Evolutionary conservation across 1,140 invertebrate species (phyloP), one percentile per base, ranked within the genome.

Genomic region (Drosophila jambulina): DNA sequence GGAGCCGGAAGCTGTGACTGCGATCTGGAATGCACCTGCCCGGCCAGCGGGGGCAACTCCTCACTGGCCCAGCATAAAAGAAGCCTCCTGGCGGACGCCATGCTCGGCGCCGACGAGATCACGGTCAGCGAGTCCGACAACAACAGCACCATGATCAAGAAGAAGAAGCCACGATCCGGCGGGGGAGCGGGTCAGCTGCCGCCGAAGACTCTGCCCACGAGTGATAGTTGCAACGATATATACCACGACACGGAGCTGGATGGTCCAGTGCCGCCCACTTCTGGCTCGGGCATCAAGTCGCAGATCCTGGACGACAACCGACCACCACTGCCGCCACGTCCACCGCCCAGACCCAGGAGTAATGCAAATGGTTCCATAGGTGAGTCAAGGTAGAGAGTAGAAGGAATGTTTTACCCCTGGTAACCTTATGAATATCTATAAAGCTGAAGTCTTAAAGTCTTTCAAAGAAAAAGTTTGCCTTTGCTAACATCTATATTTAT

Each of bases 41-140:
- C 61, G 10, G 78, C 80, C 23, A 56, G 49, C 10, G 69, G 51
- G 1, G 49, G 29, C 27, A 49, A 40, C 38, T 71, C 75, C 25
- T 56, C 57, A 3, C 32, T 77, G 40, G 80, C 84, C 25, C 82
- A 85, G 15, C 84, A 85, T 25, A 90, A 91, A 32, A 76, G 91
- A 12, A 87, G 70, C n/a, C 75, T 87, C 15, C 60, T 92, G 15
- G 80, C 81, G 2, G 91, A 92, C 46, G 91, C 91, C 27, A 92
- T 92, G 87, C 68, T 92, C 7, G 91, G 84, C 12, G 91, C 91
- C 0, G 91, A 92, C 60, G 91, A 92, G 65, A 92, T 92, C 9
- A 92, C 91, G 25, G 91, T 92, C 56, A 92, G 91, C n/a, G 91
- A 92, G 29, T 92, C 91, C n/a, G 91, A 92, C 64, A 92, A 92